Conservation (phyloP, 2,888 invertebrate species). For the Tenodera sinensis region DNA sequence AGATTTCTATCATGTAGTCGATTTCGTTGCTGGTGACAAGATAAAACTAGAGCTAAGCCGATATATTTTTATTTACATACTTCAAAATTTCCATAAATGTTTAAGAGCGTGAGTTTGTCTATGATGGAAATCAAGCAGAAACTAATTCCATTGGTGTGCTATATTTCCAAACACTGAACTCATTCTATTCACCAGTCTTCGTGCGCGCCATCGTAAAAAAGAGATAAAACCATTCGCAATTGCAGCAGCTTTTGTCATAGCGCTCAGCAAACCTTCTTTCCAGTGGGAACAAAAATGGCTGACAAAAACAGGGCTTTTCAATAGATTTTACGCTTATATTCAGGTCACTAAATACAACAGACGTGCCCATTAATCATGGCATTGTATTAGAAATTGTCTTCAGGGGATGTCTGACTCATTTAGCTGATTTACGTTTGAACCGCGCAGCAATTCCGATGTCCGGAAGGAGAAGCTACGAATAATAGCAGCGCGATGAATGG, state of each 20-base stretch:
- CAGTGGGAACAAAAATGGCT: neutral
- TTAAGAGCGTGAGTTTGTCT: neutral
- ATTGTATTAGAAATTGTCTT: neutral
- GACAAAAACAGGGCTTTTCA: neutral
- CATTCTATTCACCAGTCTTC: neutral
- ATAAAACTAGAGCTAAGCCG: too few relatives aligned
- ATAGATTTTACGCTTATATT: neutral
- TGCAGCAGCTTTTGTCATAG: neutral
- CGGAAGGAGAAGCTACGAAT: neutral
- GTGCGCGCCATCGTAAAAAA: neutral
- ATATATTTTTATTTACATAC: too few relatives aligned
- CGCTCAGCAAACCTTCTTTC: neutral
- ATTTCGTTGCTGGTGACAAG: too few relatives aligned
- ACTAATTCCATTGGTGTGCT: neutral
- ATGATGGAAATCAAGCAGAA: neutral
- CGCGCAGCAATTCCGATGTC: neutral
- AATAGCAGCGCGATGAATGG: neutral
- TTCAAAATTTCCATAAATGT: too few relatives aligned
- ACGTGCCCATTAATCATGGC: neutral
- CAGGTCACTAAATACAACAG: neutral
- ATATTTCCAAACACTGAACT: neutral
- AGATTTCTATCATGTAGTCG: too few relatives aligned
- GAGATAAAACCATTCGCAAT: neutral
- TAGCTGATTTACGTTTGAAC: neutral
- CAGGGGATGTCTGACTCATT: neutral